phyloP scores from a whole-genome alignment of 1,140 invertebrate species.

The Galendromus occidentalis region DNA sequence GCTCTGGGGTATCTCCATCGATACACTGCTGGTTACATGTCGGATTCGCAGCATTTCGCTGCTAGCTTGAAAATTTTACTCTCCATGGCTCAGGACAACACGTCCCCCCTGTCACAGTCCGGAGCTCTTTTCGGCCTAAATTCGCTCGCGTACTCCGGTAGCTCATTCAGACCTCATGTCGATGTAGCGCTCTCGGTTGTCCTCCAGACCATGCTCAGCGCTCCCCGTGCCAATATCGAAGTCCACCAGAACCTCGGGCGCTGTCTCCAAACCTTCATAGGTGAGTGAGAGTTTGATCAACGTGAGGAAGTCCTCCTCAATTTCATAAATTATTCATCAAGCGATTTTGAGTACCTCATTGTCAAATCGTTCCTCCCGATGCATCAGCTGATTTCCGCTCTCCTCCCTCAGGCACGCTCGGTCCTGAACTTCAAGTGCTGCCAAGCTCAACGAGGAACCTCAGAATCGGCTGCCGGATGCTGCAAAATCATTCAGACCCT shows the following conservation, averaged over 20 bases:
- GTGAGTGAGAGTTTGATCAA: background rate
- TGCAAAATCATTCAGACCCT: conserved; percentile 72
- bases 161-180: background rate
- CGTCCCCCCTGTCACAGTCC: background rate
- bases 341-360: no score
- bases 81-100: background rate
- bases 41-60: conserved; percentile 2
- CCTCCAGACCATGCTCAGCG: background rate
- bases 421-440: conserved; percentile 2
- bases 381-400: background rate
- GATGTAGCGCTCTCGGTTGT: background rate
- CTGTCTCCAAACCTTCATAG: conserved; percentile 12
- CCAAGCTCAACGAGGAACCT: background rate
- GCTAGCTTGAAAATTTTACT: background rate
- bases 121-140: background rate
- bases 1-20: conserved; percentile 76
- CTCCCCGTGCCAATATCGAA: background rate
- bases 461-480: conserved; percentile 37
- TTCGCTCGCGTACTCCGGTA: background rate
- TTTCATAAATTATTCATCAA: no score
- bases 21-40: conserved; percentile 30
- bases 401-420: background rate
- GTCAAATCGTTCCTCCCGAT: no score
- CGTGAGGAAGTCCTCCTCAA: background rate
- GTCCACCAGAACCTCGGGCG: conserved; percentile 10